Evolutionary conservation across 2,888 invertebrate genomes (phyloP), one percentile per base, ranked within the genome.

Genomic region (Agrilus biguttatus): DNA sequence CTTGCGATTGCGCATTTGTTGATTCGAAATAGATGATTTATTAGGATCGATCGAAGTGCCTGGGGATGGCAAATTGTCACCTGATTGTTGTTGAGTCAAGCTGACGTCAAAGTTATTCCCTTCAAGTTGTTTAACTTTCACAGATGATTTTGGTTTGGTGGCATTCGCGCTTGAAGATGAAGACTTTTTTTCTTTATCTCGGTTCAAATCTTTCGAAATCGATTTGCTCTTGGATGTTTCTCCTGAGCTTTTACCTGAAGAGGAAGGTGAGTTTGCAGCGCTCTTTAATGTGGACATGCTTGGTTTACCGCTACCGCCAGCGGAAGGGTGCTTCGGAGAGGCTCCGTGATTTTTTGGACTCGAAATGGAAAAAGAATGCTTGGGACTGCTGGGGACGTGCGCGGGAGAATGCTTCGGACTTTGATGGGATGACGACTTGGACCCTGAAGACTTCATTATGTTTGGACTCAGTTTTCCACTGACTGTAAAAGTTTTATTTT

Each of bases 251-350:
- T 78, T 78, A 2, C 28, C 28, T 10, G 28, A 28, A 23, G 74
- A 73, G n/a, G 75, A 78, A 2, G 81, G 80, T 2, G 82, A 80
- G 56, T 78, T 77, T 37, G 80, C 73, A 1, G 87, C 86, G 33
- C 83, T 88, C 60, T 89, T 89, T 17, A 89, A 64, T 1, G 88
- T 78, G 0, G 87, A 86, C 85, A 90, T 87, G 56, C 88, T 88
- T 1, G 89, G 89, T 58, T 90, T 90, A 0, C 89, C 89, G 1
- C 85, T 80, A 44, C 75, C 72, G 12, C 80, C 73, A 1, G 78
- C 75, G 19, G 69, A 70, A 0, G 78, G 76, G 53, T 86, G 86
- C 61, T 87, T 88, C 14, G 88, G 87, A 13, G 86, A 86, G 37
- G 81, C 78, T 40, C 80, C 80, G 59, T 84, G 85, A 58, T 80